A percentile compares a stretch with the other conserved stretches of the same genome.
Evolutionary conservation across 2,113 vertebrate species (phyloP).

Genomic region (Nyctibius bracteatus): DNA sequence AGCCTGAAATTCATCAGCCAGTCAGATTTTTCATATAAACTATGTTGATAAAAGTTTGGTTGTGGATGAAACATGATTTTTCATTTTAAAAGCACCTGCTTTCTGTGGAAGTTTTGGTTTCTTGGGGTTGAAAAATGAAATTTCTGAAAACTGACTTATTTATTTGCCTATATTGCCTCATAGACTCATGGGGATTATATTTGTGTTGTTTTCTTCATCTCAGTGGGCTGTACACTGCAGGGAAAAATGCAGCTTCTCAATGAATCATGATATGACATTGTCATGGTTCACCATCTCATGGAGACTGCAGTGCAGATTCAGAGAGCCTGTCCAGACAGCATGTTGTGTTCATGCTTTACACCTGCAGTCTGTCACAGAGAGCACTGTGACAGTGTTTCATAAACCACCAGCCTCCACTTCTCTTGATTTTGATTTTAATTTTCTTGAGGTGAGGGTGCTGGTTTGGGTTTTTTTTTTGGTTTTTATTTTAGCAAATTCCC

Average conservation of each 20-base stretch:
- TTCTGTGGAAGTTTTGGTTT: background rate
- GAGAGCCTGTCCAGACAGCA: background rate
- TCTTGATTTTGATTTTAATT: background rate
- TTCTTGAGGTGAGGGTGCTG: background rate
- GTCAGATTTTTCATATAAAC: background rate
- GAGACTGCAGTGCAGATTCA: background rate
- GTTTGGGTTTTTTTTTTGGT: background rate
- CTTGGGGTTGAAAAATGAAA: conserved; percentile 1
- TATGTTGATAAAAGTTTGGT: background rate
- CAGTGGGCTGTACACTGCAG: background rate
- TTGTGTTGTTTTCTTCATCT: conserved; percentile 13
- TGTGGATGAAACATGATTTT: background rate
- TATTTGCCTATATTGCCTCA: background rate
- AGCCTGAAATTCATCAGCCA: background rate
- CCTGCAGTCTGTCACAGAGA: accelerated
- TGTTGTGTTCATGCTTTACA: background rate
- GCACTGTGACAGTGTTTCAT: background rate
- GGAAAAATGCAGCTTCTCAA: background rate
- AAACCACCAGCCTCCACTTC: background rate
- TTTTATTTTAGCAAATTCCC: conserved; percentile 9
- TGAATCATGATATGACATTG: background rate
- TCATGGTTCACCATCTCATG: background rate
- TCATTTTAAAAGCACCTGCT: background rate
- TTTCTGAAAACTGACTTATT: background rate
- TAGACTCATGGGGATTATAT: background rate